Conservation (phyloP, 2,888 invertebrate genomes). For the Cantharis rufa region DNA sequence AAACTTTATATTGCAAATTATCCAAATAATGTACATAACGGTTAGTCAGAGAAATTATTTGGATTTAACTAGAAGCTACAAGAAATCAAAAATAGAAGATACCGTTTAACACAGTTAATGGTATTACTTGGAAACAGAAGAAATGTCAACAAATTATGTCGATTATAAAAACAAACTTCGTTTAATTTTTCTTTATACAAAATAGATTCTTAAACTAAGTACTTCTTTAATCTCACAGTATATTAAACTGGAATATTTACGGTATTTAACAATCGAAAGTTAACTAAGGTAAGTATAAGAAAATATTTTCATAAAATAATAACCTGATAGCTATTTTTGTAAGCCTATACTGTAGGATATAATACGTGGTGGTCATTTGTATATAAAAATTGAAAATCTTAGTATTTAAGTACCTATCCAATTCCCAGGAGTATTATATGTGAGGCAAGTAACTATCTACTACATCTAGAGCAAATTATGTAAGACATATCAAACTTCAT, state of each 20-base stretch:
- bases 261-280: background rate
- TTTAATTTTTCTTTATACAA: background rate
- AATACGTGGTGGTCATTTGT: background rate
- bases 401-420: slow-evolving; percentile 29
- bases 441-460: slow-evolving; percentile 32
- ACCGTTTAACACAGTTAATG: background rate
- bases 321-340: background rate
- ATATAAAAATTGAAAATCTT: slow-evolving; percentile 16
- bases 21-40: background rate
- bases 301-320: background rate
- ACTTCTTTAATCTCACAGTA: background rate
- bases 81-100: background rate
- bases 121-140: background rate
- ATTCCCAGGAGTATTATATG: slow-evolving; percentile 42
- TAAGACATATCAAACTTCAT: slow-evolving; percentile 41
- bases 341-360: background rate
- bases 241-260: background rate
- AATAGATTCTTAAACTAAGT: background rate
- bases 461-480: slow-evolving; percentile 37
- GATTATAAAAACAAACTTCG: background rate
- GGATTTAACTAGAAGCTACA: background rate
- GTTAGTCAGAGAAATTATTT: background rate
- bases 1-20: background rate
- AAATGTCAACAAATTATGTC: background rate
- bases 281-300: background rate